Evolutionary conservation across 2,113 vertebrate species (phyloP).

Genomic region (Ictalurus furcatus): DNA sequence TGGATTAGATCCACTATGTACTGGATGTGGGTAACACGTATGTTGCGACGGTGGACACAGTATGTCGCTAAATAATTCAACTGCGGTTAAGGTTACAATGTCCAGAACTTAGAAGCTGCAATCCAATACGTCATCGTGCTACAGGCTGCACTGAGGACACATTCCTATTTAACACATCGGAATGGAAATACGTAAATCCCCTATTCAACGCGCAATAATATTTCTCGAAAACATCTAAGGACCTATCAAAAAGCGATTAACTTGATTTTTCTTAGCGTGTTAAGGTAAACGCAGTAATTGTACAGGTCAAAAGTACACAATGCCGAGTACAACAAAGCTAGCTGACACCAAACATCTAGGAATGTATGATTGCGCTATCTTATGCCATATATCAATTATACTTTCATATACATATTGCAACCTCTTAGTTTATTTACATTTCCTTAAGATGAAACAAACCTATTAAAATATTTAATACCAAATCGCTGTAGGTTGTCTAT

Average conservation of each 20-base stretch:
- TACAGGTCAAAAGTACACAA: not conserved
- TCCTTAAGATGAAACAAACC: not conserved
- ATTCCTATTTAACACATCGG: not conserved
- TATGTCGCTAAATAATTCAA: too few species aligned
- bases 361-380: not conserved
- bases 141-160: too few species aligned
- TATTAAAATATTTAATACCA: not conserved
- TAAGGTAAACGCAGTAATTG: too few species aligned
- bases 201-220: conserved; percentile 49
- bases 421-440: not conserved
- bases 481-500: not conserved
- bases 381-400: not conserved
- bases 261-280: not conserved
- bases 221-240: conserved; percentile 38
- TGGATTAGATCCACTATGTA: too few species aligned
- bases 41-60: too few species aligned
- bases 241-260: not conserved
- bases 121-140: too few species aligned
- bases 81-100: too few species aligned
- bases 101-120: too few species aligned
- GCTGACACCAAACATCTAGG: not conserved
- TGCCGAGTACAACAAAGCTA: not conserved
- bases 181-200: conserved; percentile 38
- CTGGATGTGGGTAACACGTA: not conserved
- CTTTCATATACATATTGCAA: not conserved